Percentiles rank a stretch among this genome's conserved stretches.
Conservation (phyloP, 2,113 vertebrate species). For the Spea bombifrons region DNA sequence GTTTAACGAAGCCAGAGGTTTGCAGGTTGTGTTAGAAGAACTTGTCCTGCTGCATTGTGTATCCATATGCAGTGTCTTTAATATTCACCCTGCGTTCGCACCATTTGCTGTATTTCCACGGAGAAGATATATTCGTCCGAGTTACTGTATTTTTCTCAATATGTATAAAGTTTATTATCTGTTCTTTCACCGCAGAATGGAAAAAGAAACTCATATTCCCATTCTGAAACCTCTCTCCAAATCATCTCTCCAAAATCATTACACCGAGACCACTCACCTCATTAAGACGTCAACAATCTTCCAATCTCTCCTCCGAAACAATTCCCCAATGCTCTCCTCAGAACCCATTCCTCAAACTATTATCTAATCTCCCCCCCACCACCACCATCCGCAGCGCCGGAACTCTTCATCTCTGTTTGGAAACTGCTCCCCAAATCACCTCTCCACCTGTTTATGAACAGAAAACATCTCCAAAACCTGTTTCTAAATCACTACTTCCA, state of each 20-base stretch:
- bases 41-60: neutral
- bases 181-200: neutral
- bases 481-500: neutral
- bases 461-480: too few species aligned
- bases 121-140: neutral
- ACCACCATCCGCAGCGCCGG: too few species aligned
- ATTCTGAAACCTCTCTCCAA: neutral
- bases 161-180: slow-evolving; percentile 6
- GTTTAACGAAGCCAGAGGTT: too few species aligned
- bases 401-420: neutral
- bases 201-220: neutral
- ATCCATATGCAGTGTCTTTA: neutral
- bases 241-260: neutral
- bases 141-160: slow-evolving; percentile 1
- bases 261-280: neutral
- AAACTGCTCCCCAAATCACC: neutral
- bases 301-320: neutral
- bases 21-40: too few species aligned
- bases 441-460: neutral
- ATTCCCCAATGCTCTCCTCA: neutral
- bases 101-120: neutral
- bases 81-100: neutral
- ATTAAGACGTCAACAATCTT: neutral
- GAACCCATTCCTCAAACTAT: neutral
- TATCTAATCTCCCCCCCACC: neutral